Evolutionary conservation across 2,113 vertebrate genomes (phyloP).

Genomic region (Butorides virescens): DNA sequence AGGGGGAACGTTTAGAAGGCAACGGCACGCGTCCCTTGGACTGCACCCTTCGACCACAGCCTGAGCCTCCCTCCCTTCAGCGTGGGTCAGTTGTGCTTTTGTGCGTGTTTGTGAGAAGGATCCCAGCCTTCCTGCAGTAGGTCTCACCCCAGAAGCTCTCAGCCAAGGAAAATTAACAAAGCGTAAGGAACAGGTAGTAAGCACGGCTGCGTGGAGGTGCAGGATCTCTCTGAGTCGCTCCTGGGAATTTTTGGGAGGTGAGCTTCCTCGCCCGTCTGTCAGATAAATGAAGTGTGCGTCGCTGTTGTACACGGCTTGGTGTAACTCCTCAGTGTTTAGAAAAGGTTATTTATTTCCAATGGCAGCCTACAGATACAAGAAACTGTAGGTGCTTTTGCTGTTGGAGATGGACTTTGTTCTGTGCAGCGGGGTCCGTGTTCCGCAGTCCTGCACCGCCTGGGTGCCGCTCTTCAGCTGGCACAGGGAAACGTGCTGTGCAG

Average conservation of each 20-base stretch:
- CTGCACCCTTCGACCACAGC: background rate
- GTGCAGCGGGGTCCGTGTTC: background rate
- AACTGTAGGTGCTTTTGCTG: background rate
- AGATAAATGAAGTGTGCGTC: background rate
- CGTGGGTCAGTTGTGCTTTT: background rate
- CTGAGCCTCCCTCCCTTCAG: background rate
- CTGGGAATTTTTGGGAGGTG: background rate
- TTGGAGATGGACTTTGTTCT: background rate
- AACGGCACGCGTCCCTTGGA: fast-evolving
- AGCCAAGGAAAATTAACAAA: background rate
- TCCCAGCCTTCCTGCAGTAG: background rate
- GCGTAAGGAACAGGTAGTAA: background rate
- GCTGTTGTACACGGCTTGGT: background rate
- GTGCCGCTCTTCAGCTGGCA: background rate
- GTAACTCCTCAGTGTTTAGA: background rate
- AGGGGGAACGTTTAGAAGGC: background rate
- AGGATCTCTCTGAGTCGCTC: background rate
- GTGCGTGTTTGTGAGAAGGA: background rate
- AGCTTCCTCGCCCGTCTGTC: background rate
- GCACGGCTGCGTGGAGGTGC: background rate
- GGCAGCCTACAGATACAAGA: background rate
- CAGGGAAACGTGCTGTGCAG: background rate
- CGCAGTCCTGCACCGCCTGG: background rate
- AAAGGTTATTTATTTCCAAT: background rate
- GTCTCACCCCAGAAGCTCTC: background rate